Percentiles rank a stretch among this genome's conserved stretches.
Evolutionary conservation across 2,797 vertebrate genomes (phyloP).

Genomic region (Lepilemur septentrionalis): DNA sequence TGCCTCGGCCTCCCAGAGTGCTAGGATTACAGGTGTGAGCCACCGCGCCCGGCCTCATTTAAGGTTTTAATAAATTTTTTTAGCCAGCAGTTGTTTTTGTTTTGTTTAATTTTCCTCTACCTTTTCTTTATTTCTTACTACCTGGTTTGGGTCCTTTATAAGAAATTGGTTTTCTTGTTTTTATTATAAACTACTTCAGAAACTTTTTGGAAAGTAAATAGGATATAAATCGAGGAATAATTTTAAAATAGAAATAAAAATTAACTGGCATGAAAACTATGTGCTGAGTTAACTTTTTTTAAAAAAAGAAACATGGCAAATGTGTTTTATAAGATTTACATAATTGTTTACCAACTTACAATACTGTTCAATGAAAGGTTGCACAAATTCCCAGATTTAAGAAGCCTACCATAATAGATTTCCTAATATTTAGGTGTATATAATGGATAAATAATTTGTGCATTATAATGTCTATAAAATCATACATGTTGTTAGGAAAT

Average conservation of each 20-base stretch:
- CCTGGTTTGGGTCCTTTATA: not conserved
- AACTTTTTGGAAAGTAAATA: conserved; percentile 34
- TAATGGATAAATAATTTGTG: not conserved
- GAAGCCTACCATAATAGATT: not conserved
- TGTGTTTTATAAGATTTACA: conserved; percentile 38
- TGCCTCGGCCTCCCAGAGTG: no score
- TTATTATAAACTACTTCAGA: conserved; percentile 9
- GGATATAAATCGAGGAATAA: conserved; percentile 31
- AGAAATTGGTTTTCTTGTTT: not conserved
- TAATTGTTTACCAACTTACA: conserved; percentile 22
- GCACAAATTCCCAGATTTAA: not conserved
- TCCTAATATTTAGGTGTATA: not conserved
- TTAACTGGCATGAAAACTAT: conserved; percentile 29
- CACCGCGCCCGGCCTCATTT: no score
- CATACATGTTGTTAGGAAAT: conserved; percentile 30
- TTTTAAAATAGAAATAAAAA: conserved; percentile 65
- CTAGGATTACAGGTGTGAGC: no score
- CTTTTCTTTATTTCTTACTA: conserved; percentile 20
- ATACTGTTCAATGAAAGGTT: not conserved
- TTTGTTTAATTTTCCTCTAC: conserved; percentile 3
- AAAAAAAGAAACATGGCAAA: not conserved
- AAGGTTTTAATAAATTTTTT: not conserved
- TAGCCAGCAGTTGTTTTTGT: not conserved
- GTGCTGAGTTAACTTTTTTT: not conserved
- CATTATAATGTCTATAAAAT: conserved; percentile 23